Evolutionary conservation across 2,797 vertebrate species (phyloP), one percentile per base, ranked within the genome.

Genomic region (Phalloptychus januarius): DNA sequence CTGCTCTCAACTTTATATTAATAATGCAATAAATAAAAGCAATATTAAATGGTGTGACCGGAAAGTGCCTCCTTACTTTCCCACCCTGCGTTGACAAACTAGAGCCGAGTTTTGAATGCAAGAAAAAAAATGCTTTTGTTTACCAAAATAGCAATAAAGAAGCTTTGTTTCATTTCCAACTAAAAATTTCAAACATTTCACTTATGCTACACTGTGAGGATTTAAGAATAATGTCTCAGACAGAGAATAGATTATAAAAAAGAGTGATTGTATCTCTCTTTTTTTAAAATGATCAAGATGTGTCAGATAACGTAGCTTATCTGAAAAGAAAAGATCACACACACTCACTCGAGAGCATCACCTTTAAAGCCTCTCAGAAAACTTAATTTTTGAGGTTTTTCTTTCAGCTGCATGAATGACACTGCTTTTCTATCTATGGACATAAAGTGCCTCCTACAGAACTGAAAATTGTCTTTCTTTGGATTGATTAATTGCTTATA

Each of bases 11-110:
- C 83, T 90, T 83, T 77, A 89, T 92, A 92, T 94, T 88, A 93
- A 94, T 93, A 94, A 94, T 94, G 92, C 91, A 96, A 94, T 94
- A 95, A 96, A 96, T 96, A 95, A 94, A 94, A 88, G 90, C 54
- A 87, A 91, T 93, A 93, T 92, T 83, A 95, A 95, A 95, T 93
- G 95, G 93, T 96, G 95, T 91, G 95, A 96, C 91, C 95, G 94
- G 95, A 95, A 94, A 83, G 87, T 40, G 33, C 71, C 78, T 83
- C 76, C 79, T 74, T 83, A 79, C 85, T 94, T 95, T 95, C 94
- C 95, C 94, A 95, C 92, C 82, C 65, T 76, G 74, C 70, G 6
- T 63, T 78, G 76, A 80, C 82, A 44, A 45, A 79, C 71, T 7
- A 71, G 65, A 65, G 74, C 83, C 83, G 78, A 80, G 50, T 71